These are phyloP conservation scores for Lytechinus pictus DNA, from an alignment of 35 echinoderm and acorn worm species.

Conservation along the genomic window DNA sequence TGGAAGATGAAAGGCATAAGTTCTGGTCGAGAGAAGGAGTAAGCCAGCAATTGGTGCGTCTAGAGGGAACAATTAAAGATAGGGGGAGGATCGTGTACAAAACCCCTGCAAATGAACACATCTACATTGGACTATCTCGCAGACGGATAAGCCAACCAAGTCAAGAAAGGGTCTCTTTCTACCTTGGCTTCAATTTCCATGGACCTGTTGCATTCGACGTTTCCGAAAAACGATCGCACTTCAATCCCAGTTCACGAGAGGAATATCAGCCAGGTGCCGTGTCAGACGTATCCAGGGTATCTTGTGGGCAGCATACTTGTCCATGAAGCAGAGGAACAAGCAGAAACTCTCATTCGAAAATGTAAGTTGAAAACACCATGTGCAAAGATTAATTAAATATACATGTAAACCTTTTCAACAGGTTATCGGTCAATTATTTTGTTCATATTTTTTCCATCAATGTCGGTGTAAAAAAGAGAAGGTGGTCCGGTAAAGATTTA, in stretches of 20 bases:
- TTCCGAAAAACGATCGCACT: background rate
- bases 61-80: constrained; percentile 22
- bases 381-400: no score
- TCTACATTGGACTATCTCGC: constrained; percentile 10
- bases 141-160: background rate
- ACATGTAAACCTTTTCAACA: no score
- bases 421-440: no score
- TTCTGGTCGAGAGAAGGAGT: constrained; percentile 26
- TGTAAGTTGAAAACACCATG: no score
- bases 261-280: no score
- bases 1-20: constrained; percentile 18
- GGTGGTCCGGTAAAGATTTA: no score
- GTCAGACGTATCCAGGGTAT: no score
- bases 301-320: no score
- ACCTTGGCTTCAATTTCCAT: background rate
- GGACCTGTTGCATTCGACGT: constrained; percentile 17
- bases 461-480: no score
- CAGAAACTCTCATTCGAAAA: no score
- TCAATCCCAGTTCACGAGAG: background rate
- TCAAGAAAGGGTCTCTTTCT: constrained; percentile 30
- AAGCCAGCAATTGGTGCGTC: background rate
- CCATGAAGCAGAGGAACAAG: no score
- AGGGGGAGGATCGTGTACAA: background rate
- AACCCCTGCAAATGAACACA: background rate
- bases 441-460: no score